phyloP scores from a whole-genome alignment of 2,797 vertebrate genomes.

The Arrhamphus sclerolepis region DNA sequence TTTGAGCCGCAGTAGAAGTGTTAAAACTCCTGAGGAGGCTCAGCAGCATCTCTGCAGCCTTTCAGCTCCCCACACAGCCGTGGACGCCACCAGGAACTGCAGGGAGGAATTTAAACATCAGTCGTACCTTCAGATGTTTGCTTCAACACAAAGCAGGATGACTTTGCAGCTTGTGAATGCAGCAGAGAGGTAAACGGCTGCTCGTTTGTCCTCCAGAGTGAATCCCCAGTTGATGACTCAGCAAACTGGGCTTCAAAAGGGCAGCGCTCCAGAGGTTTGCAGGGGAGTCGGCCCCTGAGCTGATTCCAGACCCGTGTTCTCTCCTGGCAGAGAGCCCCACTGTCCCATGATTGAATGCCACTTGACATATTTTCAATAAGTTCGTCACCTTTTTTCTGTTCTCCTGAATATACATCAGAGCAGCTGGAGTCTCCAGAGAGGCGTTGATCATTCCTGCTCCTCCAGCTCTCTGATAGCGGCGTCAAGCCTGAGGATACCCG shows the following conservation, averaged over 20 bases:
- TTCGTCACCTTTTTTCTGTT: conserved; percentile 77
- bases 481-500: conserved; percentile 40
- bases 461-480: conserved; percentile 43
- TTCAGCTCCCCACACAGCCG: too few species aligned
- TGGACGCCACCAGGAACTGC: too few species aligned
- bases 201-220: conserved; percentile 28
- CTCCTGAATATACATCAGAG: conserved; percentile 78
- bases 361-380: conserved; percentile 80
- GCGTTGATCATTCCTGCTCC: conserved; percentile 41
- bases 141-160: not conserved
- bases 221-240: conserved; percentile 61
- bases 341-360: conserved; percentile 71
- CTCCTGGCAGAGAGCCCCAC: conserved; percentile 62
- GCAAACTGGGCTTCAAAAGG: conserved; percentile 67
- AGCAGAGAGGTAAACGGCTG: conserved; percentile 3
- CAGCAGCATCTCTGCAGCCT: too few species aligned
- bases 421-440: conserved; percentile 56
- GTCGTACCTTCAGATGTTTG: not conserved
- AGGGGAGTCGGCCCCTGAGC: conserved; percentile 45
- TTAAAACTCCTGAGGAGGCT: too few species aligned
- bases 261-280: conserved; percentile 53
- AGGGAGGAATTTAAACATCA: not conserved
- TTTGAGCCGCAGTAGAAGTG: too few species aligned
- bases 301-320: conserved; percentile 51
- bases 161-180: not conserved